Base-by-base conservation (phyloP, 2,797 vertebrate genomes). In the Myiotriccus ornatus region DNA sequence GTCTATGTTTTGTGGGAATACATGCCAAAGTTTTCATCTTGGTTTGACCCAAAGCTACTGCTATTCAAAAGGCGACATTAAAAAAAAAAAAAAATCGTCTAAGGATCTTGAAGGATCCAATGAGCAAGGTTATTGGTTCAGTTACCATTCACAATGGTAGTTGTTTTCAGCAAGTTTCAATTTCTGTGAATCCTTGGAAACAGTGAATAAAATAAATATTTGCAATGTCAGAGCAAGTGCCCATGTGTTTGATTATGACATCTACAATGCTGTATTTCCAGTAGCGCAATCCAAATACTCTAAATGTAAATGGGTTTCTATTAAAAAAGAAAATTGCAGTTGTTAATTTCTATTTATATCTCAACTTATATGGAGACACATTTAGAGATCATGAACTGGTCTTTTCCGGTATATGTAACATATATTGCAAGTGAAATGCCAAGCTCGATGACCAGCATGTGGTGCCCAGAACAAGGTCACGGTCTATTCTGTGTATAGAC, bases 381-480 rank as follows among this genome's bases (percentile, higher is more conserved):
- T 89, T 74, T 87, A 90, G 44, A 91, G 60, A 22, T n/a, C 2
- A 1, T 57, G 60, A 68, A 39, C 35, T 95, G 63, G 16, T 90
- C 81, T 94, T 91, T 88, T 87, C 35, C 39, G 74, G 70, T 56
- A 57, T 94, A 24, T 84, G 55, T 95, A 94, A 95, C 55, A 55
- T 84, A 95, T 90, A 93, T 62, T 96, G 77, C 87, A 97, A 93
- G 94, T 89, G 49, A 97, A 96, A 96, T 90, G 41, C 92, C 89
- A 91, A 83, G 49, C 25, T 69, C 43, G 71, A 75, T 91, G 77
- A 57, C 46, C 69, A 90, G 32, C 47, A 13, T 6, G 6, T 27
- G 32, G 44, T 76, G 37, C 35, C 57, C 32, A 83, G 49, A 89
- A 43, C 80, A 81, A 62, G n/a, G 53, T 59, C 59, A 3, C 34